These are phyloP conservation scores for Ellobius talpinus DNA, from an alignment of 2,113 vertebrate genomes.

Conservation along the genomic window DNA sequence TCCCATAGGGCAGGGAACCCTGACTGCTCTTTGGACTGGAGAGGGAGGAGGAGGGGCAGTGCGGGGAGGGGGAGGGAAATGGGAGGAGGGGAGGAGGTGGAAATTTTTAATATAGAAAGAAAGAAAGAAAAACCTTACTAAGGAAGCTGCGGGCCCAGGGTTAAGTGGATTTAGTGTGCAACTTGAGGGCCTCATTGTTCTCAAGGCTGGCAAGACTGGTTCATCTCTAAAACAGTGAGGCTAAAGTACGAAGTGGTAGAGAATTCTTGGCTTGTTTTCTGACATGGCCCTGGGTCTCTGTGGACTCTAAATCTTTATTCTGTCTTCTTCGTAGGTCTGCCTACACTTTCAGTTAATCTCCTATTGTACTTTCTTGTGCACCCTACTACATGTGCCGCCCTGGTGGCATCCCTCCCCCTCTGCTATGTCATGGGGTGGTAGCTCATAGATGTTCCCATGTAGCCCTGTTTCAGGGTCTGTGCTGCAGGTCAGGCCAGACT, in stretches of 20 bases:
- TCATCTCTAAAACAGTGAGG: background rate
- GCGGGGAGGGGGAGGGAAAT: too few relatives aligned
- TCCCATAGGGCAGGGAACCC: too few relatives aligned
- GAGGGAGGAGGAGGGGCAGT: too few relatives aligned
- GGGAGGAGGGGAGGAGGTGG: too few relatives aligned
- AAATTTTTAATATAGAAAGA: too few relatives aligned
- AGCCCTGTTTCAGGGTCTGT: background rate
- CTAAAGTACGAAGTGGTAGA: background rate
- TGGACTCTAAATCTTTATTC: background rate
- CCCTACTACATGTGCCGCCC: fast-evolving
- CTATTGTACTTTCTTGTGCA: background rate
- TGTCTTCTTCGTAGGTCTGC: too few relatives aligned
- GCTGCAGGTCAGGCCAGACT: background rate
- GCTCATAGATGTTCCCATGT: background rate
- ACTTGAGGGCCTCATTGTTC: background rate
- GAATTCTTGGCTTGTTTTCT: background rate
- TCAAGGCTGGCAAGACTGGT: background rate
- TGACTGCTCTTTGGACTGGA: too few relatives aligned
- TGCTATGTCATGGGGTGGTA: background rate
- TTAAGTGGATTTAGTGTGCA: background rate
- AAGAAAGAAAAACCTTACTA: too few relatives aligned
- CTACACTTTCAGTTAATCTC: background rate
- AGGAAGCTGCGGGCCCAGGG: background rate
- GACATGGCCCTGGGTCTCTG: background rate
- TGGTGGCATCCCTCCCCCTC: too few relatives aligned